These are phyloP conservation scores for Helicoverpa zea DNA, from an alignment of 1,140 invertebrate species.

Conservation along the genomic window DNA sequence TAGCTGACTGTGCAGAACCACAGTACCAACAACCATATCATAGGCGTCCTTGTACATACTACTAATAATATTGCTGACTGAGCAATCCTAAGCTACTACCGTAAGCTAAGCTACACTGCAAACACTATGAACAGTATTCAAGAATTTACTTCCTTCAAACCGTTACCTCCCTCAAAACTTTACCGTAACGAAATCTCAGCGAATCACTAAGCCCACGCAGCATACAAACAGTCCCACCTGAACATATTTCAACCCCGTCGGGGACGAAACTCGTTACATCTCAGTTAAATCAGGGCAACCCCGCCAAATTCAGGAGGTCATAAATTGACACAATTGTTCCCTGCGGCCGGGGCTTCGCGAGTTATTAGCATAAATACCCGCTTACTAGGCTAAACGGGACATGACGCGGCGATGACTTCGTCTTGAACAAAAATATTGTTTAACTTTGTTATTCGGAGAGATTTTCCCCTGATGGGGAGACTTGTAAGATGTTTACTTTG, in stretches of 20 bases:
- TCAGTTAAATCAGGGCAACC: slow-evolving; percentile 61
- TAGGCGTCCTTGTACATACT: too few relatives aligned
- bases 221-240: slow-evolving; percentile 27
- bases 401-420: slow-evolving; percentile 43
- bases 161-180: neutral
- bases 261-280: slow-evolving; percentile 49
- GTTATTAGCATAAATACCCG: slow-evolving; percentile 69
- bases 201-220: slow-evolving; percentile 2
- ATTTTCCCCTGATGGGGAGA: slow-evolving; percentile 11
- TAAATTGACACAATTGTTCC: slow-evolving; percentile 69
- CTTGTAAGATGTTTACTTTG: slow-evolving; percentile 15
- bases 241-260: slow-evolving; percentile 28
- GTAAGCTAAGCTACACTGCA: too few relatives aligned
- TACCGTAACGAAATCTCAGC: neutral
- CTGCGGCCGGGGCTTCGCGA: slow-evolving; percentile 51
- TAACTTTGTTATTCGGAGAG: slow-evolving; percentile 20
- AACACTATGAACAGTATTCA: too few relatives aligned
- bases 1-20: too few relatives aligned
- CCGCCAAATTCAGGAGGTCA: slow-evolving; percentile 58
- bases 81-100: too few relatives aligned
- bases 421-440: slow-evolving; percentile 45
- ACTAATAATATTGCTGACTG: too few relatives aligned
- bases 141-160: neutral
- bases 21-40: too few relatives aligned
- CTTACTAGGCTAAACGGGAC: slow-evolving; percentile 63